A percentile compares a stretch with the other conserved stretches of the same genome.
These are phyloP conservation scores for Spicauda simplicius DNA, from an alignment of 2,888 invertebrate genomes.

Conservation along the genomic window DNA sequence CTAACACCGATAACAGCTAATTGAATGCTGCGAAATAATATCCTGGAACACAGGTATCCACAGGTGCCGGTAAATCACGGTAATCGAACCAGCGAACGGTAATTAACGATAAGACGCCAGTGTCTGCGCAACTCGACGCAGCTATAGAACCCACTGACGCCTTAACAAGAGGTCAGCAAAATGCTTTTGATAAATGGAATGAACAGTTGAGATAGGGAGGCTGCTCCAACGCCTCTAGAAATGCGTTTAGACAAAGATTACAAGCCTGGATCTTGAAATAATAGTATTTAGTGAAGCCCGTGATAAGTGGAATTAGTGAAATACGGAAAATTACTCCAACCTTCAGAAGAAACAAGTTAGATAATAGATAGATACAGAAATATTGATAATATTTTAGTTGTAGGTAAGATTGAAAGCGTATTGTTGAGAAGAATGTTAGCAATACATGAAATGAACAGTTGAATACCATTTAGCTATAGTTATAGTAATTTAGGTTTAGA, in stretches of 20 bases:
- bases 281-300: background rate
- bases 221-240: background rate
- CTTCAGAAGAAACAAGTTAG: too few relatives aligned
- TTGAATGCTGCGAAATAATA: conserved; percentile 54
- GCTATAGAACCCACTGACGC: conserved; percentile 20
- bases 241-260: conserved; percentile 9
- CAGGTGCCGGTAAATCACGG: conserved; percentile 68
- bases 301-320: background rate
- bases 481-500: too few relatives aligned
- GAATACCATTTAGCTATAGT: too few relatives aligned
- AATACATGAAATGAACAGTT: too few relatives aligned
- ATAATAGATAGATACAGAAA: too few relatives aligned
- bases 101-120: conserved; percentile 76
- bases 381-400: too few relatives aligned
- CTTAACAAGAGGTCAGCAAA: conserved; percentile 29
- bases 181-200: conserved; percentile 33
- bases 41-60: conserved; percentile 35
- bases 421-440: too few relatives aligned
- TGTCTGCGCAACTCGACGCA: conserved; percentile 60
- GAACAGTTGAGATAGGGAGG: conserved; percentile 11
- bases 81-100: conserved; percentile 67
- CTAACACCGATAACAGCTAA: conserved; percentile 41
- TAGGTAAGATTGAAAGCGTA: too few relatives aligned
- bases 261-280: background rate
- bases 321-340: background rate